Conservation (phyloP, 2,113 vertebrate genomes). For the Glaucidium brasilianum region DNA sequence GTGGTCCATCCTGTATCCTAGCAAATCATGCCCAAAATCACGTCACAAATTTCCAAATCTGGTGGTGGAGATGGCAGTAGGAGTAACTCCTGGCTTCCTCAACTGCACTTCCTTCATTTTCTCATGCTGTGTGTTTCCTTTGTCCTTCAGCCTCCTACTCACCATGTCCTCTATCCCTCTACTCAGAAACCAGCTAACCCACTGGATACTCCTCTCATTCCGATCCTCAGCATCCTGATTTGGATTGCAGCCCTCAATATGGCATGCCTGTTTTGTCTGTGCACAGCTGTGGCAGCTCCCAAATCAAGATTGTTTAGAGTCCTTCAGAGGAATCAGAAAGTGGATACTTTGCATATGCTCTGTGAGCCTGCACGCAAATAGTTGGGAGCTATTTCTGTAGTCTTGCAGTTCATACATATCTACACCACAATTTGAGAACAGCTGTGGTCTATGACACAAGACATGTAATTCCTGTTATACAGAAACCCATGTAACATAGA, state of each 20-base stretch:
- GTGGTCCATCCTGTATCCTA: neutral
- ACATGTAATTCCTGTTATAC: neutral
- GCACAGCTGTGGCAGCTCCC: neutral
- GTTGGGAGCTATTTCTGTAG: neutral
- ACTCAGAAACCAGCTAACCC: neutral
- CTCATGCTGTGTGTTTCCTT: neutral
- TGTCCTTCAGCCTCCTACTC: neutral
- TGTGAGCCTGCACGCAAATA: neutral
- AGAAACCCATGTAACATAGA: neutral
- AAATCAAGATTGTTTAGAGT: neutral
- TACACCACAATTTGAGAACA: neutral
- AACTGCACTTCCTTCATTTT: neutral
- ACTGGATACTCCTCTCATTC: neutral
- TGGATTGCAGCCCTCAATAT: neutral
- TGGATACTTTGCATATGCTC: neutral
- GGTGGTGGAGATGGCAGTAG: neutral
- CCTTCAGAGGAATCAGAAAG: neutral
- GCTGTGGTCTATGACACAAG: neutral
- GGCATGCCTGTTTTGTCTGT: neutral
- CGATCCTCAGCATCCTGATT: neutral
- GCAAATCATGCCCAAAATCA: neutral
- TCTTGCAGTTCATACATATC: neutral
- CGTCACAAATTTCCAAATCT: neutral
- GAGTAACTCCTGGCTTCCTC: neutral
- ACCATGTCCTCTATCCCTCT: neutral